Base-by-base conservation (phyloP, 2,797 vertebrate genomes). In the Nyctibius grandis region DNA sequence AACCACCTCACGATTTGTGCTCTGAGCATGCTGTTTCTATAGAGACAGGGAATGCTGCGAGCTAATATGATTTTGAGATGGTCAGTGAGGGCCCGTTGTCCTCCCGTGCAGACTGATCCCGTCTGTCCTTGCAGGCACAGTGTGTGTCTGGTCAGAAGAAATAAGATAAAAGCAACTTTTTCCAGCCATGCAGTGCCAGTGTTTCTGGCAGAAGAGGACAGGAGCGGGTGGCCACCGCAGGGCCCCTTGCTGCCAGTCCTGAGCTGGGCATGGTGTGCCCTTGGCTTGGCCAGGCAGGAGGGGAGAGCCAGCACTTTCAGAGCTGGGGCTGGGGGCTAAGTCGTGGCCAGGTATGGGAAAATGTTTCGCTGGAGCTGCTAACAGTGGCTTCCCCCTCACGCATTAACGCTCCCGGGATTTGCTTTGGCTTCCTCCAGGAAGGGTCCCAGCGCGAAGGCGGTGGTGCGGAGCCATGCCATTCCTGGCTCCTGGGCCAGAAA, bases 81-180 rank as follows among this genome's bases (percentile, higher is more conserved):
- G 22, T 70, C 56, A 83, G 28, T 0, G 1, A 89, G 36, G 28
- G 25, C 45, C 17, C 4, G 7, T 14, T 63, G 34, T 36, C 21
- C 31, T 83, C 44, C 44, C 2, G 3, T 38, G 64, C 7, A 63
- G 53, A 38, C 31, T 48, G 72, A 82, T 64, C 50, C n/a, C 26
- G 20, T 26, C 36, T 54, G 21, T 48, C 42, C 70, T 85, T 2
- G 1, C 0, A 0, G 40, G 40, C 51, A 54, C 3, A 3, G 56
- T 3, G 12, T 50, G 12, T 42, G 11, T 21, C 11, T 70, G 56
- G 20, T 64, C 40, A 56, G 40, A 47, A 25, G 28, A 70, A 79
- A 36, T 31, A n/a, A 84, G 53, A 73, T 6, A 51, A 91, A 64
- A 69, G 17, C 28, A 59, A 61, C 47, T 44, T 69, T 82, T 59